Percentiles rank a stretch among this genome's conserved stretches.
phyloP scores from a whole-genome alignment of 1,140 invertebrate species.

The Drosophila sulfurigaster region DNA sequence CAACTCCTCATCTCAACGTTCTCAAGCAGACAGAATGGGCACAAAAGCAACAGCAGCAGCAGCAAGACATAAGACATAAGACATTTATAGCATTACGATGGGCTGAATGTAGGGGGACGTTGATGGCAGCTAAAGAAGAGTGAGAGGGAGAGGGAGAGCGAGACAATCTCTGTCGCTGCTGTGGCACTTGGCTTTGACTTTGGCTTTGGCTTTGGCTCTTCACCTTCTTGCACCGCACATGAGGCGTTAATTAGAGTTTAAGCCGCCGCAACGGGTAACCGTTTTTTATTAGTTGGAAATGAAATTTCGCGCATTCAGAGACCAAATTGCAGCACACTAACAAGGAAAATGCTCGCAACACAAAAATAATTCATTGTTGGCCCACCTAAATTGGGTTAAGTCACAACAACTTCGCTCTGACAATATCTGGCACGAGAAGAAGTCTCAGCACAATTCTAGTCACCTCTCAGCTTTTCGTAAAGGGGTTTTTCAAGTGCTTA shows the following conservation, averaged over 20 bases:
- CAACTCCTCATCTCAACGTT: slow-evolving; percentile 4
- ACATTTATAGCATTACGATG: slow-evolving; percentile 41
- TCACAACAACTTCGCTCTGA: slow-evolving; percentile 17
- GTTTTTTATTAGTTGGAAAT: slow-evolving; percentile 64
- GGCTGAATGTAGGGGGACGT: neutral
- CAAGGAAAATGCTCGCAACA: slow-evolving; percentile 27
- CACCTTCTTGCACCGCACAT: slow-evolving; percentile 46
- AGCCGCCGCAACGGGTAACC: slow-evolving; percentile 64
- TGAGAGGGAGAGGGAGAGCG: neutral
- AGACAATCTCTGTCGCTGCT: neutral
- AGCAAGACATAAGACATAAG: slow-evolving; percentile 63
- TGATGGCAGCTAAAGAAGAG: neutral
- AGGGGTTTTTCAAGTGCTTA: neutral
- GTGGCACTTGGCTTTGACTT: neutral
- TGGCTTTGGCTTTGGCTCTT: slow-evolving; percentile 10
- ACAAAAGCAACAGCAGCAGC: slow-evolving; percentile 38
- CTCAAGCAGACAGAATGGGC: slow-evolving; percentile 69
- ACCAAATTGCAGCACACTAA: slow-evolving; percentile 50
- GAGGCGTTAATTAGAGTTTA: slow-evolving; percentile 81
- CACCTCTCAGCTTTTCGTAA: neutral
- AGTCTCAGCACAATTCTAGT: slow-evolving; percentile 1
- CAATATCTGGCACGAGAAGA: slow-evolving; percentile 20
- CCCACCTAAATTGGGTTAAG: slow-evolving; percentile 42
- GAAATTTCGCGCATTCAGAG: slow-evolving; percentile 61
- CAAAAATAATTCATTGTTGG: slow-evolving; percentile 36